phyloP scores from a whole-genome alignment of 1,140 invertebrate species.

The Hesperophylax magnus region DNA sequence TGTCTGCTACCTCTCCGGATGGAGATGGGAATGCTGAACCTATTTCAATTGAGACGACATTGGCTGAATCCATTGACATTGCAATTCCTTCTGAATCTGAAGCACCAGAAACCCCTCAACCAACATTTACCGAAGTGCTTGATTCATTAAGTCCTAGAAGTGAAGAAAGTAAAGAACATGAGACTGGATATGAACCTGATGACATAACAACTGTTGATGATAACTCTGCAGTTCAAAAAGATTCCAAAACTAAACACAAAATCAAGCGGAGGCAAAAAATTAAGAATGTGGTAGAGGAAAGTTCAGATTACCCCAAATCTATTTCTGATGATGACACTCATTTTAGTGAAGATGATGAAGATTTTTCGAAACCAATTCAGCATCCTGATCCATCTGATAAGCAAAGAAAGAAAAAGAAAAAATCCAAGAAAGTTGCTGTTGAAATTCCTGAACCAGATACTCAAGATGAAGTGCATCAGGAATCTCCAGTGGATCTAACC shows the following conservation, averaged over 20 bases:
- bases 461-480: not conserved
- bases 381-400: constrained; percentile 47
- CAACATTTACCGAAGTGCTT: constrained; percentile 67
- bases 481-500: not conserved
- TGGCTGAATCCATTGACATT: constrained; percentile 76
- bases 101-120: constrained; percentile 69
- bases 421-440: constrained; percentile 62
- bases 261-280: constrained; percentile 72
- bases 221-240: constrained; percentile 61
- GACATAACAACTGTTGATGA: constrained; percentile 74
- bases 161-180: constrained; percentile 62
- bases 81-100: constrained; percentile 67
- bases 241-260: constrained; percentile 63
- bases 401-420: constrained; percentile 55
- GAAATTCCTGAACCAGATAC: constrained; percentile 60
- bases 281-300: constrained; percentile 63
- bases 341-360: constrained; percentile 60
- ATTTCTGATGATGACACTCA: constrained; percentile 61
- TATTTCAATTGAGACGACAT: constrained; percentile 69
- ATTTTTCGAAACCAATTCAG: not conserved
- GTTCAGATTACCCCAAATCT: constrained; percentile 63
- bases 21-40: constrained; percentile 59
- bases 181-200: constrained; percentile 72
- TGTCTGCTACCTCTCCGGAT: constrained; percentile 57
- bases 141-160: constrained; percentile 66